Percentiles rank a stretch among this genome's conserved stretches.
Conservation (phyloP, 92 coral and sea anemone genomes). For the Hydrozoanthus gracilis region DNA sequence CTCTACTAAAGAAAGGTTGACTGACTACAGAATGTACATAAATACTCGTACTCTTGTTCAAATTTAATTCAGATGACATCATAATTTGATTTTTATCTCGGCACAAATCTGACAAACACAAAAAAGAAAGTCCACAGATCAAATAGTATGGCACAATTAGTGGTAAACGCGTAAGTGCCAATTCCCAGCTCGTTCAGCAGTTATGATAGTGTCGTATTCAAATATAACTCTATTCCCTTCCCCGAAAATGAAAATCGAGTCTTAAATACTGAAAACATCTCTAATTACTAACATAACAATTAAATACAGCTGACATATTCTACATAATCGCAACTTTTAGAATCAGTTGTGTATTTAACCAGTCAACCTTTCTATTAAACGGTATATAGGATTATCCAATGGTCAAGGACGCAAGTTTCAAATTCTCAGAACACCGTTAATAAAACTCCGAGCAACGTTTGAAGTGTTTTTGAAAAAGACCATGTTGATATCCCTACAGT, state of each 20-base stretch:
- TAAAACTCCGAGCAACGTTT: conserved; percentile 7
- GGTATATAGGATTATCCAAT: conserved; percentile 15
- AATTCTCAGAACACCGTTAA: conserved; percentile 5
- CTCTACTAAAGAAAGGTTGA: conserved; percentile 17
- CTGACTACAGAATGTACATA: conserved; percentile 17
- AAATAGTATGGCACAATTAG: conserved; percentile 16
- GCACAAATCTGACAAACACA: conserved; percentile 17
- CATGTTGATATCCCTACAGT: background rate
- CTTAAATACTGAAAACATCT: background rate
- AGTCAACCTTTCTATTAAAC: conserved; percentile 18
- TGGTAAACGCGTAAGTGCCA: conserved; percentile 17
- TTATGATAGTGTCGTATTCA: conserved; percentile 15
- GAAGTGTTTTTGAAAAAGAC: background rate
- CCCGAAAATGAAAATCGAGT: conserved; percentile 14
- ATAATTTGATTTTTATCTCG: conserved; percentile 5
- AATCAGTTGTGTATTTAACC: conserved; percentile 9
- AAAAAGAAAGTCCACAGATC: conserved; percentile 14
- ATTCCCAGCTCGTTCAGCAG: conserved; percentile 18
- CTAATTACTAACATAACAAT: background rate
- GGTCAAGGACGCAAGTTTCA: conserved; percentile 9
- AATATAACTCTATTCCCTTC: conserved; percentile 14
- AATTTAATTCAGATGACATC: conserved; percentile 12
- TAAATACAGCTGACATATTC: background rate
- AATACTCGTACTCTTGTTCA: conserved; percentile 17
- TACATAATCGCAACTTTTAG: conserved; percentile 8